Evolutionary conservation across 2,113 vertebrate genomes (phyloP).

Genomic region (Nycticebus coucang): DNA sequence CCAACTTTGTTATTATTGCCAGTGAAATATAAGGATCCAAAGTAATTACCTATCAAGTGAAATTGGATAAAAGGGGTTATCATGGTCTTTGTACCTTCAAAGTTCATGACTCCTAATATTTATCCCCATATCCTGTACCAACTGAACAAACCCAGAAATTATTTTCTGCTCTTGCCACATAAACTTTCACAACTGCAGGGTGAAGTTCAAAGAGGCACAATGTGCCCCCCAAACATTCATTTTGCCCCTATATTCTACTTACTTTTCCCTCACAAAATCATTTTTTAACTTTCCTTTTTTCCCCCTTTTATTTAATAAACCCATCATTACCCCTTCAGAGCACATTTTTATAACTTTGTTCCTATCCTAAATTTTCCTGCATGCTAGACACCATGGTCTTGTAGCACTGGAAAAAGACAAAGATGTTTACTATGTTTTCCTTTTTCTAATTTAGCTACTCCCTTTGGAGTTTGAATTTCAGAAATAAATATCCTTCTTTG

Average conservation of each 20-base stretch:
- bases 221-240: background rate
- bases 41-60: background rate
- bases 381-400: background rate
- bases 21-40: background rate
- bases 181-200: background rate
- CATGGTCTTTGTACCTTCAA: background rate
- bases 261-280: background rate
- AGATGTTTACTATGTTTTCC: background rate
- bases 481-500: background rate
- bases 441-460: background rate
- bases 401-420: background rate
- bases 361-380: background rate
- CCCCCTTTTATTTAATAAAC: background rate
- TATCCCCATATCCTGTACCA: too few relatives aligned
- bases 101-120: background rate
- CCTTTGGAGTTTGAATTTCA: background rate
- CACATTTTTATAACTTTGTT: too few relatives aligned
- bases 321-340: background rate
- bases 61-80: background rate
- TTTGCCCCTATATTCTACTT: background rate
- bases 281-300: background rate
- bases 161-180: background rate
- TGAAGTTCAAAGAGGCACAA: background rate
- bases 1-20: background rate
- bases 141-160: background rate